These are phyloP conservation scores for Coregonus sp. DNA, from an alignment of 2,797 vertebrate genomes.

Conservation along the genomic window DNA sequence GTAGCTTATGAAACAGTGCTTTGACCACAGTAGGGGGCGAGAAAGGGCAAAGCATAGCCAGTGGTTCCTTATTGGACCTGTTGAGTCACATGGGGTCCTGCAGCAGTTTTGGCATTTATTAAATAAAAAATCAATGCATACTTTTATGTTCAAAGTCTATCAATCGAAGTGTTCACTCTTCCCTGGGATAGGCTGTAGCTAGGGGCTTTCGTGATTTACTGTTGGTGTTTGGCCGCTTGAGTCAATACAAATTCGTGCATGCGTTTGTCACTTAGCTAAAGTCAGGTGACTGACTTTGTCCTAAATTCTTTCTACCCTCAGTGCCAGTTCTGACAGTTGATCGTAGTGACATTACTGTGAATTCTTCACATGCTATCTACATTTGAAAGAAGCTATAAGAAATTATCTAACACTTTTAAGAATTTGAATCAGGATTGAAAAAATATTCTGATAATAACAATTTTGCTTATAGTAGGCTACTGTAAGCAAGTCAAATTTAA, in stretches of 20 bases:
- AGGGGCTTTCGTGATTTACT: conserved; percentile 24
- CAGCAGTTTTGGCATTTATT: conserved; percentile 48
- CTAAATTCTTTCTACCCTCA: background rate
- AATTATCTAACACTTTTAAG: too few species aligned
- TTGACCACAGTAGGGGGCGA: conserved; percentile 49
- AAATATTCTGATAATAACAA: too few species aligned
- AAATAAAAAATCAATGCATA: conserved; percentile 47
- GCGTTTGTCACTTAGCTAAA: background rate
- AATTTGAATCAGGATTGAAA: too few species aligned
- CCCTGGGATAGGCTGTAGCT: conserved; percentile 28
- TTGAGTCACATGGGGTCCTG: conserved; percentile 50
- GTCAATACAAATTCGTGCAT: conserved; percentile 36
- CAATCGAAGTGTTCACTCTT: conserved; percentile 22
- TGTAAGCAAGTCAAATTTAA: too few species aligned
- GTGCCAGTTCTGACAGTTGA: background rate
- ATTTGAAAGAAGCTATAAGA: too few species aligned
- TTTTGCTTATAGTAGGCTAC: too few species aligned
- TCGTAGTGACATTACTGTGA: background rate
- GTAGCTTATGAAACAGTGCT: conserved; percentile 25
- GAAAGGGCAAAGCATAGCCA: conserved; percentile 60
- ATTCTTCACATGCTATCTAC: background rate
- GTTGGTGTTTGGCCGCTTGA: conserved; percentile 37
- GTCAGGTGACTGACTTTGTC: background rate
- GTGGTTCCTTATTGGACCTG: conserved; percentile 46
- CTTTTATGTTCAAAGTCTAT: conserved; percentile 4